These are phyloP conservation scores for Eulithis testata DNA, from an alignment of 2,888 invertebrate genomes.

Conservation along the genomic window DNA sequence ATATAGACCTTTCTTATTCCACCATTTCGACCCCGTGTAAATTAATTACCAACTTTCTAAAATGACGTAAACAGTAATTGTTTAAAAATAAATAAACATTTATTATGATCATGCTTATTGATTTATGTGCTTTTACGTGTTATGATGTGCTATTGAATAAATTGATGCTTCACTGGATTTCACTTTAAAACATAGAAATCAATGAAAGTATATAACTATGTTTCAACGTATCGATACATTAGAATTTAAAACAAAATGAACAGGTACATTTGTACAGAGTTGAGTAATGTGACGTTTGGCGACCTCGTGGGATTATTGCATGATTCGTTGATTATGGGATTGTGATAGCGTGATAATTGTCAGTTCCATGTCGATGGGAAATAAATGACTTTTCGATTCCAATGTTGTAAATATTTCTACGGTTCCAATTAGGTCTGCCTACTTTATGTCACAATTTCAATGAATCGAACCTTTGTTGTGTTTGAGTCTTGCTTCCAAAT, in stretches of 20 bases:
- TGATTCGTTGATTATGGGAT: constrained; percentile 38
- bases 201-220: background rate
- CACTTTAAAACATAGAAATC: constrained; percentile 20
- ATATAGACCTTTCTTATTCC: too few species aligned
- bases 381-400: constrained; percentile 35
- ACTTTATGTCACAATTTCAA: background rate
- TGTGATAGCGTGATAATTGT: constrained; percentile 41
- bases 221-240: background rate
- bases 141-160: constrained; percentile 7
- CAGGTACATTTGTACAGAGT: constrained; percentile 15
- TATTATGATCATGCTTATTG: too few species aligned
- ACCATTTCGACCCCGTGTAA: too few species aligned
- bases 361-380: constrained; percentile 39
- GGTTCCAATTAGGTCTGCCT: background rate
- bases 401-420: constrained; percentile 33
- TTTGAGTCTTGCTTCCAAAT: too few species aligned
- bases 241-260: background rate
- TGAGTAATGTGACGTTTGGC: constrained; percentile 14
- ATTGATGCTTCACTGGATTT: constrained; percentile 23
- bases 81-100: too few species aligned
- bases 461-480: too few species aligned
- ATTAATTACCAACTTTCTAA: too few species aligned
- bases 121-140: background rate
- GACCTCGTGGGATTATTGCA: constrained; percentile 56
- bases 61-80: too few species aligned